Evolutionary conservation across 1,140 invertebrate species (phyloP).

Genomic region (Babylonia areolata): DNA sequence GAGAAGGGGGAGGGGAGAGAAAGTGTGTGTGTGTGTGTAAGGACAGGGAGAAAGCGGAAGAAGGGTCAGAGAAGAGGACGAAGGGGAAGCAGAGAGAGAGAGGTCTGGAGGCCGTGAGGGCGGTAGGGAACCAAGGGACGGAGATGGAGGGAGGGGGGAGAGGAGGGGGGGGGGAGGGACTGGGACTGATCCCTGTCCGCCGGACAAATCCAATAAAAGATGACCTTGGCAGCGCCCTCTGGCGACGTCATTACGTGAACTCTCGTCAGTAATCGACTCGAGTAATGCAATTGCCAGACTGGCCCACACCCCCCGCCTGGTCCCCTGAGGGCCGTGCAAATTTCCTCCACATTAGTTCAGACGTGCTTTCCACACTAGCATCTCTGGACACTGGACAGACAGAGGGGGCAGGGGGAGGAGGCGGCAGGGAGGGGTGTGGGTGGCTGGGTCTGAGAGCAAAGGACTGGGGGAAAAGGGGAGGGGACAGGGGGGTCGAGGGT

Average conservation of each 20-base stretch:
- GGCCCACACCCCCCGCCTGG: background rate
- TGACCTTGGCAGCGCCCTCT: conserved; percentile 20
- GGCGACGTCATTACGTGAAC: conserved; percentile 29
- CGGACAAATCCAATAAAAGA: conserved; percentile 27
- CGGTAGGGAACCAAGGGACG: background rate
- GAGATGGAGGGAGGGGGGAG: background rate
- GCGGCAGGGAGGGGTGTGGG: background rate
- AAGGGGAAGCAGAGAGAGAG: background rate
- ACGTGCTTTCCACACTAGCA: background rate
- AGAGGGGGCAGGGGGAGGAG: background rate
- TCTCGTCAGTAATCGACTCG: conserved; percentile 26
- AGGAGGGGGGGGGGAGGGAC: background rate
- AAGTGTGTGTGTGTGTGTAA: too few relatives aligned
- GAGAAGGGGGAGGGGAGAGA: background rate
- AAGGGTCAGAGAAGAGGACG: background rate
- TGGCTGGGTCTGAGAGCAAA: too few relatives aligned
- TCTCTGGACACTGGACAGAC: background rate
- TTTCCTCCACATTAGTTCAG: conserved; percentile 15
- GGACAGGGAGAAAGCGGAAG: background rate
- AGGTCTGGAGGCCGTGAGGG: background rate
- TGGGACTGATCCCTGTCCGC: conserved; percentile 15
- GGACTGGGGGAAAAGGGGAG: background rate
- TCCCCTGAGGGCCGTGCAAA: conserved; percentile 12
- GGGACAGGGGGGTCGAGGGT: background rate
- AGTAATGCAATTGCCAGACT: conserved; percentile 27